A percentile compares a stretch with the other conserved stretches of the same genome.
phyloP scores from a whole-genome alignment of 2,113 vertebrate species.

The Otolemur garnettii region DNA sequence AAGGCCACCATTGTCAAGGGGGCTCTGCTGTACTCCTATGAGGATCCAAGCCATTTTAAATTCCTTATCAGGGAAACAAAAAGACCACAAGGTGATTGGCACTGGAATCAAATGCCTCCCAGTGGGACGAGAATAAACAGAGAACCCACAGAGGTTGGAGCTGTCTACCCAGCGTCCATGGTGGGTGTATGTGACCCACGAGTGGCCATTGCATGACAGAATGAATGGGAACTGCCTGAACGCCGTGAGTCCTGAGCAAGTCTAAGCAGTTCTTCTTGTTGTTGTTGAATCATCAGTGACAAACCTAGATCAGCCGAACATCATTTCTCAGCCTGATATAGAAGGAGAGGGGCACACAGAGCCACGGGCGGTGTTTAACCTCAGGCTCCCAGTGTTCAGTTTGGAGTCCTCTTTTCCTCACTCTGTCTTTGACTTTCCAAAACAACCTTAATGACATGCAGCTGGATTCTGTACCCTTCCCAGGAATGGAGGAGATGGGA shows the following conservation, averaged over 20 bases:
- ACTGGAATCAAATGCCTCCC: background rate
- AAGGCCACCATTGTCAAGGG: background rate
- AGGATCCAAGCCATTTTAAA: background rate
- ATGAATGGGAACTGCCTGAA: background rate
- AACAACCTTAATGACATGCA: conserved; percentile 22
- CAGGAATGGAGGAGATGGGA: background rate
- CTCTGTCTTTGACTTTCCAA: conserved; percentile 6
- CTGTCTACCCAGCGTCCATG: conserved; percentile 19
- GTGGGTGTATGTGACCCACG: background rate
- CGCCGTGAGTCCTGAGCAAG: background rate
- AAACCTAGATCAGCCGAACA: background rate
- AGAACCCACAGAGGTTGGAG: background rate
- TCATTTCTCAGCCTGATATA: background rate
- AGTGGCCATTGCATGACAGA: background rate
- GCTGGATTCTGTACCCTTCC: background rate
- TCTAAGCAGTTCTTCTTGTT: background rate
- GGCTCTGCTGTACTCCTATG: background rate
- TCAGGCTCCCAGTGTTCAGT: background rate
- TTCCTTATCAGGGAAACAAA: conserved; percentile 32
- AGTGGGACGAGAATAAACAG: background rate
- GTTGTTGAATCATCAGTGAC: background rate
- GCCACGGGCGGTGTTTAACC: background rate
- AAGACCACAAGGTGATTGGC: background rate
- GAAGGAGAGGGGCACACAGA: background rate
- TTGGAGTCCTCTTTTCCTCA: background rate